These are phyloP conservation scores for Chrysogorgia sp. DNA, from an alignment of 92 coral and sea anemone genomes.

Conservation along the genomic window DNA sequence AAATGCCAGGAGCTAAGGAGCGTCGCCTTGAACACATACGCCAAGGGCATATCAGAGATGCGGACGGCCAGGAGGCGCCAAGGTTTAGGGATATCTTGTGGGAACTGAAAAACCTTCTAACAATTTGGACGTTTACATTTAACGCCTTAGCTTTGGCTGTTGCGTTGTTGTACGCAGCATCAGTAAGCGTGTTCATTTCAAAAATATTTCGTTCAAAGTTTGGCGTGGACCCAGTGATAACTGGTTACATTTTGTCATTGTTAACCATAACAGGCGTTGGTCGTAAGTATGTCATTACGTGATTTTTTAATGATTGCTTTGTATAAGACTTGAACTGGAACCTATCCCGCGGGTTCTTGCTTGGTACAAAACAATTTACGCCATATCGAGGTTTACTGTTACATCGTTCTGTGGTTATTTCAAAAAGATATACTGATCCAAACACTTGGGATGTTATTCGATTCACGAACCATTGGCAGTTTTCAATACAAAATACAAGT, in stretches of 20 bases:
- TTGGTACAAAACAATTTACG: too few species aligned
- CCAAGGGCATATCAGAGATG: background rate
- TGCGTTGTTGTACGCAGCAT: conserved; percentile 48
- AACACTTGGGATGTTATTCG: too few species aligned
- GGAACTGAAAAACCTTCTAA: conserved; percentile 69
- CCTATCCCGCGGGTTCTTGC: too few species aligned
- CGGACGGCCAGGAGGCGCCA: background rate
- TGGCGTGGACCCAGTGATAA: conserved; percentile 54
- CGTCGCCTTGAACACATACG: conserved; percentile 45
- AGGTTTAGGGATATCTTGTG: background rate
- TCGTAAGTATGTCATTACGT: background rate
- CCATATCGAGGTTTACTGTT: too few species aligned
- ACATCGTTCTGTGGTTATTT: too few species aligned
- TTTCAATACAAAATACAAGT: too few species aligned
- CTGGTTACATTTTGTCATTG: conserved; percentile 63
- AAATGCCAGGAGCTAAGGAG: conserved; percentile 96
- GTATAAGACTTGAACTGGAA: too few species aligned
- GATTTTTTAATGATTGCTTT: background rate
- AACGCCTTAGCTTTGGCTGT: conserved; percentile 60
- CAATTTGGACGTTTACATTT: conserved; percentile 72
- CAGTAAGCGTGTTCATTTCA: conserved; percentile 67
- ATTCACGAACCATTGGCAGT: too few species aligned
- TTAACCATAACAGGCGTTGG: background rate
- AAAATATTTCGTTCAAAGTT: conserved; percentile 73
- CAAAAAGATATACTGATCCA: too few species aligned